These are phyloP conservation scores for Champsocephalus gunnari DNA, from an alignment of 2,797 vertebrate genomes.

Conservation along the genomic window DNA sequence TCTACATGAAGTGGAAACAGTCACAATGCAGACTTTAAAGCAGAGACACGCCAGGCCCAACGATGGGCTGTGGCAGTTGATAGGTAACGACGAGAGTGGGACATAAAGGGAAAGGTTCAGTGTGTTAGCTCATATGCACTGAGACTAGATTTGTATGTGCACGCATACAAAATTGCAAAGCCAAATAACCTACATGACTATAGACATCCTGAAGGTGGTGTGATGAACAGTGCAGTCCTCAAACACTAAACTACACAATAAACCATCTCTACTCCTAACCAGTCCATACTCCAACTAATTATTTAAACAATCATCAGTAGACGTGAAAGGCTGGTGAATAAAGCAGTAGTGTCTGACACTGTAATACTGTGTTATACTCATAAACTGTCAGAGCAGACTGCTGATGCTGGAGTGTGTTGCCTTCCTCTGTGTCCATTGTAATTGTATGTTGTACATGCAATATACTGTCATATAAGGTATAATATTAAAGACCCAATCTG, in stretches of 20 bases:
- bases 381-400: conserved; percentile 48
- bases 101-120: conserved; percentile 35
- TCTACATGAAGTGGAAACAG: conserved; percentile 45
- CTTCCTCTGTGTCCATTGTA: conserved; percentile 59
- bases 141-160: background rate
- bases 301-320: background rate
- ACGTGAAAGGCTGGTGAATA: conserved; percentile 7
- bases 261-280: background rate
- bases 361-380: conserved; percentile 65
- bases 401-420: conserved; percentile 54
- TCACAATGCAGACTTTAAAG: conserved; percentile 59
- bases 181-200: conserved; percentile 26
- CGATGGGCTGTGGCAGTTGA: conserved; percentile 4
- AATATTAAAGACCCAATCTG: conserved; percentile 61
- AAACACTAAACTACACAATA: conserved; percentile 11
- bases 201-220: background rate
- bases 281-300: conserved; percentile 3
- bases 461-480: conserved; percentile 44
- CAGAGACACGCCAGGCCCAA: conserved; percentile 79
- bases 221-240: conserved; percentile 13
- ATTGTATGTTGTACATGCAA: conserved; percentile 57
- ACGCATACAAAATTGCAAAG: conserved; percentile 1
- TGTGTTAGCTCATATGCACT: background rate
- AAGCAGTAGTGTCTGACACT: conserved; percentile 50
- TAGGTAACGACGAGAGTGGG: conserved; percentile 32